phyloP scores from a whole-genome alignment of 2,888 invertebrate genomes.

The Chalcosyrphus nemorum region DNA sequence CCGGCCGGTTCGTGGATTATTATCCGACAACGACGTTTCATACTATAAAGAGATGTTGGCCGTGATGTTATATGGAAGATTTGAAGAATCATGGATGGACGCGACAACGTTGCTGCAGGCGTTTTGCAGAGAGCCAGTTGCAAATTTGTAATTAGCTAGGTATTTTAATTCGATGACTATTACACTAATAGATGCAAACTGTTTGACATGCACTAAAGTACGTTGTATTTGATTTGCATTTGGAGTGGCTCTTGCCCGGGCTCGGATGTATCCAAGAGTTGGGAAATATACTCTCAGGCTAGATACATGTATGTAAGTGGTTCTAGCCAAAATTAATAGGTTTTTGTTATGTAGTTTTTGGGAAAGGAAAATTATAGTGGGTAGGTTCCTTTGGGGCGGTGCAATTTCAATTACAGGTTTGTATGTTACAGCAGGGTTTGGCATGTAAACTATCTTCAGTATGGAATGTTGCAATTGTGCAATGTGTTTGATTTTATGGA shows the following conservation, averaged over 20 bases:
- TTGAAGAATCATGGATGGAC: slow-evolving; percentile 36
- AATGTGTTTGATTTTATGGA: neutral
- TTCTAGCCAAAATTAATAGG: slow-evolving; percentile 52
- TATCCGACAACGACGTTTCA: neutral
- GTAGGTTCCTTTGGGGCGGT: neutral
- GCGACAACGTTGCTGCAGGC: slow-evolving; percentile 30
- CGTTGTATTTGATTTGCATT: slow-evolving; percentile 62
- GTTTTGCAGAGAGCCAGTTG: slow-evolving; percentile 52
- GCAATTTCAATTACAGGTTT: neutral
- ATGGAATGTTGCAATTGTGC: neutral
- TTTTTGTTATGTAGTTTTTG: too few relatives aligned
- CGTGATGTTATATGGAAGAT: slow-evolving; percentile 31
- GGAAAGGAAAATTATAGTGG: slow-evolving; percentile 31
- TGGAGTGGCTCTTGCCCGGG: slow-evolving; percentile 3
- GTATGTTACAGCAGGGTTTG: neutral
- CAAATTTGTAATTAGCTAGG: slow-evolving; percentile 69
- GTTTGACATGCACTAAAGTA: slow-evolving; percentile 64
- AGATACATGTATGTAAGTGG: slow-evolving; percentile 51
- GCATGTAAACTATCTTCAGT: neutral
- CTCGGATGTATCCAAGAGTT: slow-evolving; percentile 24
- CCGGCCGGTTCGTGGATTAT: slow-evolving; percentile 20
- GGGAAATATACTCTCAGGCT: slow-evolving; percentile 29
- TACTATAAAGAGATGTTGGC: slow-evolving; percentile 10
- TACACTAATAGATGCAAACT: slow-evolving; percentile 70
- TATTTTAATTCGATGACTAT: slow-evolving; percentile 72